Conservation (phyloP, 2,797 vertebrate genomes). For the Todus mexicanus region DNA sequence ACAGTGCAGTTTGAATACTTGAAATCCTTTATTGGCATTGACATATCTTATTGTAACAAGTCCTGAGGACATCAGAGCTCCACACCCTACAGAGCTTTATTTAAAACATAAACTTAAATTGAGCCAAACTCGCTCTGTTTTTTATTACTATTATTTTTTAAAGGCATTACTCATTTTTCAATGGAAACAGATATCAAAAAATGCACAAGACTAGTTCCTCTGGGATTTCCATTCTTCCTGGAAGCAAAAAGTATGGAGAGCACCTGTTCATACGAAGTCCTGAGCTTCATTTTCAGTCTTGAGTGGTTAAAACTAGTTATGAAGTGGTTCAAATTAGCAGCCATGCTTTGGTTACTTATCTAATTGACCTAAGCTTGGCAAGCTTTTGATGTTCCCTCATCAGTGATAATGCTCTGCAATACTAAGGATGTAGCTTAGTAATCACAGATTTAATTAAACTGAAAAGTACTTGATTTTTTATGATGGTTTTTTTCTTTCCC, state of each 20-base stretch:
- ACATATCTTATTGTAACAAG: background rate
- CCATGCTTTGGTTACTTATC: background rate
- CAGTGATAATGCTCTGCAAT: background rate
- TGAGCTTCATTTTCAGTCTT: background rate
- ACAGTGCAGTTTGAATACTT: background rate
- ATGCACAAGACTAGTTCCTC: background rate
- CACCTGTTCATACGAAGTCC: background rate
- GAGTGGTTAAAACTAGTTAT: slow-evolving; percentile 17
- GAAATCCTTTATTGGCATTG: background rate
- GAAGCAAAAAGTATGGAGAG: background rate
- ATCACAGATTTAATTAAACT: background rate
- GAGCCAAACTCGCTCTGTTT: background rate
- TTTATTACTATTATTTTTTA: background rate
- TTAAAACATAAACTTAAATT: slow-evolving; percentile 7
- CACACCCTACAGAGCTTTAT: background rate
- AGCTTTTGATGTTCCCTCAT: background rate
- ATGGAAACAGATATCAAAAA: background rate
- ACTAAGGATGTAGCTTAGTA: background rate
- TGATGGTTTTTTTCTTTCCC: background rate
- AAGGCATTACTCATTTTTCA: background rate
- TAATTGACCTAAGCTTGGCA: slow-evolving; percentile 4
- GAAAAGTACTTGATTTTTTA: background rate
- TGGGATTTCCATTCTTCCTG: background rate
- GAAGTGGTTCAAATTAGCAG: slow-evolving; percentile 7
- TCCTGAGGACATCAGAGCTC: background rate